Evolutionary conservation across 37 sponge, comb jelly and placozoan species (phyloP), one percentile per base, ranked within the genome.

Genomic region (Trichoplax adhaerens): DNA sequence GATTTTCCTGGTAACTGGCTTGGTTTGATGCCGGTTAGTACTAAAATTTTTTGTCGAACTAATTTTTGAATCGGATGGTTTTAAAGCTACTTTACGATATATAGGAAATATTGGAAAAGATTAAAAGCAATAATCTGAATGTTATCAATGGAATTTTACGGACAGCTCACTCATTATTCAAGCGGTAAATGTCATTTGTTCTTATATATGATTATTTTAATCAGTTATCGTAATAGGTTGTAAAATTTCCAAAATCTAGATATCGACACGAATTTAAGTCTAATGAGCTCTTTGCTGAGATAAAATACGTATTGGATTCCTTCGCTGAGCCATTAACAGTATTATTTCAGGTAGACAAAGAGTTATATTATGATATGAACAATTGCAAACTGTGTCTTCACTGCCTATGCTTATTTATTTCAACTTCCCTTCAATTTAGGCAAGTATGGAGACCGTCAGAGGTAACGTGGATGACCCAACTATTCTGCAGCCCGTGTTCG

Each of bases 101-200:
- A 12, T 72, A 83, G 77, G 93, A 92, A 61, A 84, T 98, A 86
- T 85, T 93, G 8, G 77, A 67, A n/a, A 81, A 98, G 10, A 85
- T 98, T 57, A 73, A 84, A 51, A 71, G 82, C 6, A 80, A 81
- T 3, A 88, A 98, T 72, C 89, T 98, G 76, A 82, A 98, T 71
- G 76, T 81, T 68, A 98, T 98, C 83, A 92, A 92, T 59, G 99
- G 99, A 2, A 84, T 91, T 52, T 78, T 98, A 48, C 86, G 84
- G 71, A 98, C 99, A n/a, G 99, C 99, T 50, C 89, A 98, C 75
- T 93, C 94, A 0, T 84, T 98, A 61, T 91, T 93, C 74, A 86
- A 83, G 61, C 80, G 94, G 47, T 95, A 90, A 53, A 63, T 70
- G 5, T 6, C 58, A 5, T 70, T 10, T 7, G 8, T 7, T 47